Evolutionary conservation across 2,797 vertebrate species (phyloP), one percentile per base, ranked within the genome.

Genomic region (Propithecus perrieri): DNA sequence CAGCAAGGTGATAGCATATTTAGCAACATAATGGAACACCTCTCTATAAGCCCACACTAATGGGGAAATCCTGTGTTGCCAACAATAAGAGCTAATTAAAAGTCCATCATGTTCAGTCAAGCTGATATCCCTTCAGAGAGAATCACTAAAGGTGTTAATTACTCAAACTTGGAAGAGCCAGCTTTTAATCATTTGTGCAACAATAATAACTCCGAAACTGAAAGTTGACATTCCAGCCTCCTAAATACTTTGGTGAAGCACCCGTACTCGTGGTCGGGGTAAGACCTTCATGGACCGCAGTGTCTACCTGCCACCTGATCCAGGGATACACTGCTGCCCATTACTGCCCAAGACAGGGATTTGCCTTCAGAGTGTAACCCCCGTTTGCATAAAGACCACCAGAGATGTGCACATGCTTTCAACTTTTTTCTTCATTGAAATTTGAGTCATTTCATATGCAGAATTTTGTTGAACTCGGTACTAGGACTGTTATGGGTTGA

Each of bases 21-120:
- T 85, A 95, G 74, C 53, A 38, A 43, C 43, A n/a, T 81, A 71
- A 93, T 76, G 78, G 93, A 85, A 91, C 96, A 92, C 93, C 74
- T 96, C 84, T 75, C 72, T 35, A 0, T 9, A 85, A 57, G 87
- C 50, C 41, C 76, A 72, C n/a, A 26, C 38, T 72, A 24, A 65
- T 12, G 69, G 79, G 38, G 41, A 93, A 91, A 85, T 71, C 79
- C 61, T 81, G 26, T 46, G 72, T 41, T 61, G 59, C 90, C 84
- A 67, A 75, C 67, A 79, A n/a, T 20, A 89, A 91, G 90, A 85
- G 86, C 96, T 97, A 93, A 97, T 97, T 97, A 96, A 95, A 97
- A 91, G 71, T 87, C 91, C 61, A 81, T 91, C 91, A 85, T 33
- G 7, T 71, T 85, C 87, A 80, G 67, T 59, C 87, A 93, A 85